phyloP scores from a whole-genome alignment of 64 coral and sea anemone genomes.

The Actinia equina region DNA sequence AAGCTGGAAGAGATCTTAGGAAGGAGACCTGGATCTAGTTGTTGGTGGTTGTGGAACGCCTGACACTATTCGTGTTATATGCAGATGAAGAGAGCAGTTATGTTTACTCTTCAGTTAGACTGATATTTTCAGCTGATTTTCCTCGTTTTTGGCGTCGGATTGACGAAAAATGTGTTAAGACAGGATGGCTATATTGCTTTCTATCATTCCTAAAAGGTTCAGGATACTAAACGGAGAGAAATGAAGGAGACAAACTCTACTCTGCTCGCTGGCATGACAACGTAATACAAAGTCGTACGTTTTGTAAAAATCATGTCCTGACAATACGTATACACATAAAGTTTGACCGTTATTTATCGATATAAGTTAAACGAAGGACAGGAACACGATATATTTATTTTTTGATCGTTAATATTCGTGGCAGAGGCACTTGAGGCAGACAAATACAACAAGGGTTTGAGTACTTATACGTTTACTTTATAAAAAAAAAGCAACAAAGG shows the following conservation, averaged over 20 bases:
- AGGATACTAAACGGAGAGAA: neutral
- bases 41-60: neutral
- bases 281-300: neutral
- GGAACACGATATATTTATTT: neutral
- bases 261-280: neutral
- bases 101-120: neutral
- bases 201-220: neutral
- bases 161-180: neutral
- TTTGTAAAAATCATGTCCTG: neutral
- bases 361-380: neutral
- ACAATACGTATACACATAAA: neutral
- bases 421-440: neutral
- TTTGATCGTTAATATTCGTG: neutral
- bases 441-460: neutral
- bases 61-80: neutral
- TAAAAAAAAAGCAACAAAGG: neutral
- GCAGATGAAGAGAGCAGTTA: neutral
- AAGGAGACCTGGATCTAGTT: neutral
- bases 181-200: neutral
- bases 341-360: neutral
- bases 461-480: neutral
- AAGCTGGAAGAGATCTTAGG: too few relatives aligned
- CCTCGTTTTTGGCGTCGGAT: neutral
- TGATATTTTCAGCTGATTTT: neutral
- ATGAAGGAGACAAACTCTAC: neutral